phyloP scores from a whole-genome alignment of 2,113 vertebrate species.

The Hippotragus niger region DNA sequence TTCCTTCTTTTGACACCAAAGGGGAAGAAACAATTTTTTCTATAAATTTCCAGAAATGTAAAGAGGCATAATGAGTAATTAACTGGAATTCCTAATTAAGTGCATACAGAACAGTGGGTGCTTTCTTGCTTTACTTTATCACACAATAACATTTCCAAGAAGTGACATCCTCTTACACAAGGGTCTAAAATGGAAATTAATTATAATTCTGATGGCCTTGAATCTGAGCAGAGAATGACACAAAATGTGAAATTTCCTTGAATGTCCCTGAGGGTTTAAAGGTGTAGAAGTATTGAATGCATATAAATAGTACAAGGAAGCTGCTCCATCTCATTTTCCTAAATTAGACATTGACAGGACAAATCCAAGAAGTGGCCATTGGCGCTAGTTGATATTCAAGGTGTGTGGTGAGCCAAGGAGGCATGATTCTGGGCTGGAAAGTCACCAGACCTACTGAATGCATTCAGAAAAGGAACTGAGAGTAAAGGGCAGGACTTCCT shows the following conservation, averaged over 20 bases:
- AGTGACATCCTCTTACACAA: conserved; percentile 64
- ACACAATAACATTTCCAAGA: conserved; percentile 58
- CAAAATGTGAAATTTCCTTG: conserved; percentile 60
- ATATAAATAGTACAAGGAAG: conserved; percentile 72
- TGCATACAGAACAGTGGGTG: not conserved
- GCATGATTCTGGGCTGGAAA: conserved; percentile 37
- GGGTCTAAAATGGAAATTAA: conserved; percentile 66
- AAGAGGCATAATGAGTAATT: conserved; percentile 42
- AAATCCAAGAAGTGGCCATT: conserved; percentile 67
- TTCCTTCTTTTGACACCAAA: not conserved
- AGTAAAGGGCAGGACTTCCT: not conserved
- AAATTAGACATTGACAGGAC: conserved; percentile 73
- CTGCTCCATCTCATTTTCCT: conserved; percentile 67
- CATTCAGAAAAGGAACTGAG: not conserved
- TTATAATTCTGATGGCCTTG: conserved; percentile 61
- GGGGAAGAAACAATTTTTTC: not conserved
- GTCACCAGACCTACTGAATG: conserved; percentile 36
- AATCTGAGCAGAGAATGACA: conserved; percentile 70
- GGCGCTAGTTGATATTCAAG: conserved; percentile 64
- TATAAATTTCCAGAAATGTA: conserved; percentile 37
- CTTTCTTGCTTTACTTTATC: conserved; percentile 16
- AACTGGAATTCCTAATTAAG: conserved; percentile 41
- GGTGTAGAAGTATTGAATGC: conserved; percentile 52
- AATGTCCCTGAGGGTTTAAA: conserved; percentile 67
- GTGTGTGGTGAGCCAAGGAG: conserved; percentile 52